phyloP scores from a whole-genome alignment of 2,888 invertebrate species.

The Drosophila leonis region DNA sequence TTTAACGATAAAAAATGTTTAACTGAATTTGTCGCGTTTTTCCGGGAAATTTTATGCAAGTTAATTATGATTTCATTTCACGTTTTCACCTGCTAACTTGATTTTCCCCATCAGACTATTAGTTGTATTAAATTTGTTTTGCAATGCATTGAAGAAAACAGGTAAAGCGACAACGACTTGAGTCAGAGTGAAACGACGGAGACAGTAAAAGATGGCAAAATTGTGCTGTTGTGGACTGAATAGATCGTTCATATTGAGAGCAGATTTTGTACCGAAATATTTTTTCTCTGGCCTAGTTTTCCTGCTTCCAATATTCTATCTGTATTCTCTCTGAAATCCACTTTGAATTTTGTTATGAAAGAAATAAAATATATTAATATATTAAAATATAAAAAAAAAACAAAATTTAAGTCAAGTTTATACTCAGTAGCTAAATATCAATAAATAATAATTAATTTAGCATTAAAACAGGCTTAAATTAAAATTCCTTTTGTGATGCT shows the following conservation, averaged over 20 bases:
- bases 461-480: too few species aligned
- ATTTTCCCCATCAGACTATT: neutral
- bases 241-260: neutral
- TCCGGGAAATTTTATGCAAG: neutral
- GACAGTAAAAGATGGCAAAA: neutral
- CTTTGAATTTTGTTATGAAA: too few species aligned
- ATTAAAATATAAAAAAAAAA: too few species aligned
- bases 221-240: neutral
- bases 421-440: too few species aligned
- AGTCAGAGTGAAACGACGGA: neutral
- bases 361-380: too few species aligned
- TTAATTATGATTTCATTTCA: neutral
- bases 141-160: neutral
- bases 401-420: too few species aligned
- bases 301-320: neutral
- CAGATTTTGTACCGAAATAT: neutral
- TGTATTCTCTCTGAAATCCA: too few species aligned
- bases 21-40: slow-evolving; percentile 1
- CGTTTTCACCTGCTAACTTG: slow-evolving; percentile 2
- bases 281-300: neutral
- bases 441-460: too few species aligned
- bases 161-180: neutral
- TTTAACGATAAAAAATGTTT: neutral
- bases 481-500: too few species aligned
- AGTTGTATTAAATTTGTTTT: neutral